phyloP scores from a whole-genome alignment of 1,140 invertebrate genomes.

The Drosophila takahashii region DNA sequence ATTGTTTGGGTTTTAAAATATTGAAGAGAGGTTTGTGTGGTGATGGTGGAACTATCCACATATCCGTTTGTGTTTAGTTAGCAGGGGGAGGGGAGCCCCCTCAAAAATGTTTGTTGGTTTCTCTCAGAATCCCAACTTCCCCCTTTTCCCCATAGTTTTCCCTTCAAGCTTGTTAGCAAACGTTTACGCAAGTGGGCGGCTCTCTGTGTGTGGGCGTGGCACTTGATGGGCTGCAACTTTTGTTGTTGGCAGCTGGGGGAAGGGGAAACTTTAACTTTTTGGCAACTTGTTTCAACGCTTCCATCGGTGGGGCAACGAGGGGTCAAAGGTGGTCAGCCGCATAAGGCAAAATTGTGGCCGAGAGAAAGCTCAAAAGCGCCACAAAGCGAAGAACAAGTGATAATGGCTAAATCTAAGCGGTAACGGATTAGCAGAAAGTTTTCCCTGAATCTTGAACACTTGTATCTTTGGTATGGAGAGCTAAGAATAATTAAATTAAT shows the following conservation, averaged over 20 bases:
- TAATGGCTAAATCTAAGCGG: constrained; percentile 40
- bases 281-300: constrained; percentile 63
- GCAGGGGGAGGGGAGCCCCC: background rate
- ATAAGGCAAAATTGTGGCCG: constrained; percentile 71
- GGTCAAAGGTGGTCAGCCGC: constrained; percentile 43
- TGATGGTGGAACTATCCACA: constrained; percentile 3
- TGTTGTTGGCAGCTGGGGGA: constrained; percentile 51
- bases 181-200: constrained; percentile 45
- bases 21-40: constrained; percentile 39
- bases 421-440: constrained; percentile 15
- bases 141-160: background rate
- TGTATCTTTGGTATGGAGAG: background rate
- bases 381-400: constrained; percentile 61
- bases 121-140: constrained; percentile 11
- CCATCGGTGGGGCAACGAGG: constrained; percentile 2
- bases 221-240: constrained; percentile 55
- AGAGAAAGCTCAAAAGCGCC: constrained; percentile 49
- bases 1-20: constrained; percentile 75
- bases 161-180: constrained; percentile 40
- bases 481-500: background rate
- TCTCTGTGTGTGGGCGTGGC: constrained; percentile 32
- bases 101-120: constrained; percentile 45
- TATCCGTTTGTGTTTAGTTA: constrained; percentile 51
- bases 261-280: constrained; percentile 70
- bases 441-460: no score